Conservation (phyloP, 1,140 invertebrate genomes). For the Eumaeus atala region DNA sequence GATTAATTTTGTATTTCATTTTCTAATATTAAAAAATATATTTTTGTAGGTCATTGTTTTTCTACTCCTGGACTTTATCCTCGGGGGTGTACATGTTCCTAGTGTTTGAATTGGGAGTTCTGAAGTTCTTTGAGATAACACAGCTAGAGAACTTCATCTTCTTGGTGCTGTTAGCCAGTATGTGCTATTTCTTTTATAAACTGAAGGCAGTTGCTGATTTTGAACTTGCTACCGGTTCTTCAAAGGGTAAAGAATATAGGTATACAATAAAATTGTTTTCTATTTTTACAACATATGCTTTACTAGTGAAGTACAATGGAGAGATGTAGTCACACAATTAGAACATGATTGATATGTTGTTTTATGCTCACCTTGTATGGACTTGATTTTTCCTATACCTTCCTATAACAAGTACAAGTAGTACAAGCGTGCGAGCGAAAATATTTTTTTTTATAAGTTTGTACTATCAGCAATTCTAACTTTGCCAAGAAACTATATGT, state of each 20-base stretch:
- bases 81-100: constrained; percentile 78
- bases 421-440: too few species aligned
- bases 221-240: constrained; percentile 45
- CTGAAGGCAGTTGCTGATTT: constrained; percentile 72
- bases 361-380: too few species aligned
- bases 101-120: constrained; percentile 79
- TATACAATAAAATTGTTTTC: constrained; percentile 33
- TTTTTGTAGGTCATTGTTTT: constrained; percentile 77
- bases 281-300: not conserved
- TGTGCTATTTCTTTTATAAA: constrained; percentile 76
- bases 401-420: too few species aligned
- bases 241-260: constrained; percentile 59
- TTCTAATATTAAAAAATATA: constrained; percentile 15
- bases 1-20: not conserved
- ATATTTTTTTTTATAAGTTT: too few species aligned
- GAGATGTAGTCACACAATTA: too few species aligned
- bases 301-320: too few species aligned
- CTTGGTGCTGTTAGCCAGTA: constrained; percentile 74
- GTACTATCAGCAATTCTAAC: too few species aligned
- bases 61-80: constrained; percentile 79
- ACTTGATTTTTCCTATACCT: too few species aligned
- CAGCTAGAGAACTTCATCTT: constrained; percentile 80
- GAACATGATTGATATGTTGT: too few species aligned
- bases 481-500: too few species aligned
- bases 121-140: constrained; percentile 79